phyloP scores from a whole-genome alignment of 2,113 vertebrate species.

The Clarias gariepinus region DNA sequence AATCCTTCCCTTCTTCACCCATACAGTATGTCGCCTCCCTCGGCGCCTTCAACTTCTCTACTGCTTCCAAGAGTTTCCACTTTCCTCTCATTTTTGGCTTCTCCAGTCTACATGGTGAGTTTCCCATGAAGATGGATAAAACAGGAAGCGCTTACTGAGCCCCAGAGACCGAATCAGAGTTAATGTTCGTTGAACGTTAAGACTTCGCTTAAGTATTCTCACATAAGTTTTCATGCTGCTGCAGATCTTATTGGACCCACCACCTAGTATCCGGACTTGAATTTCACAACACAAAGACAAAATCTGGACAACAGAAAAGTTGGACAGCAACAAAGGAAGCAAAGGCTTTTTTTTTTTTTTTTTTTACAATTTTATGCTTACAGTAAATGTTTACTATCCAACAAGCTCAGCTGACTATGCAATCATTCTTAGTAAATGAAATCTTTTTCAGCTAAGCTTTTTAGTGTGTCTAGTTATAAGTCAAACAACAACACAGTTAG shows the following conservation, averaged over 20 bases:
- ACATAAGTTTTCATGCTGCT: neutral
- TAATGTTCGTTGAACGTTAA: constrained; percentile 27
- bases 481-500: neutral
- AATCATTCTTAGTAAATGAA: too few species aligned
- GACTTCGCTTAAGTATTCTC: constrained; percentile 35
- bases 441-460: neutral
- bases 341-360: too few species aligned
- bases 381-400: neutral
- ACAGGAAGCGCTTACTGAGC: constrained; percentile 2
- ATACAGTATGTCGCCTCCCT: constrained; percentile 9
- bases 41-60: neutral
- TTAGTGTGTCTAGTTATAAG: neutral
- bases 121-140: constrained; percentile 34
- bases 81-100: neutral
- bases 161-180: constrained; percentile 30
- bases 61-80: neutral
- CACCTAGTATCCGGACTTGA: neutral
- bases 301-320: neutral
- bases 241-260: neutral
- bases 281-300: neutral
- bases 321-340: neutral
- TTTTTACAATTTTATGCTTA: neutral
- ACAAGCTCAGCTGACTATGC: neutral
- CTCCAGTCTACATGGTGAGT: neutral
- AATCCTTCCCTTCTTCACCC: neutral